Evolutionary conservation across 1,140 invertebrate genomes (phyloP).

Genomic region (Coelopa frigida): DNA sequence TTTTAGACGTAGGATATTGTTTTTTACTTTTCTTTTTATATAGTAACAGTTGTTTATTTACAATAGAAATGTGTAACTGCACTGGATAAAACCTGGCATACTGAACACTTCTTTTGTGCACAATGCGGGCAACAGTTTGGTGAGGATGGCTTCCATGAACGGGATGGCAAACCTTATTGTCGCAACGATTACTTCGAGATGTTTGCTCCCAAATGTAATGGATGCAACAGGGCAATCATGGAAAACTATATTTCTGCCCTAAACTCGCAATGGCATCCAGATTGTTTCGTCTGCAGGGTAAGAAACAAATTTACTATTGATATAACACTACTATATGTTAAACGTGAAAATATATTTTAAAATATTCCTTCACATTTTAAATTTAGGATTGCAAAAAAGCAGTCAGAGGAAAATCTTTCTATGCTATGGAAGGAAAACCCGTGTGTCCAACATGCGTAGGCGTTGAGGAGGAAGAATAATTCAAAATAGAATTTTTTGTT

Average conservation of each 20-base stretch:
- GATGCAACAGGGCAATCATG: slow-evolving; percentile 94
- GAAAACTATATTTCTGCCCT: slow-evolving; percentile 98
- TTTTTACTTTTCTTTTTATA: slow-evolving; percentile 1
- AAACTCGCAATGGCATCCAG: slow-evolving; percentile 97
- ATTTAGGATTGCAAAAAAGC: slow-evolving; percentile 84
- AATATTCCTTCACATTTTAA: background rate
- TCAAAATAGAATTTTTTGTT: slow-evolving; percentile 14
- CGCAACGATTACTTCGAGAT: slow-evolving; percentile 94
- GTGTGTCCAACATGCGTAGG: slow-evolving; percentile 85
- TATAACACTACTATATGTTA: background rate
- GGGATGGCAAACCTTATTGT: slow-evolving; percentile 91
- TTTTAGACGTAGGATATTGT: slow-evolving; percentile 76
- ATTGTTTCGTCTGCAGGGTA: slow-evolving; percentile 99
- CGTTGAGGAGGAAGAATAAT: slow-evolving; percentile 77
- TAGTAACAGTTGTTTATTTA: background rate
- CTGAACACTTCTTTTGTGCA: slow-evolving; percentile 98
- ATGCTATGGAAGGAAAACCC: slow-evolving; percentile 87
- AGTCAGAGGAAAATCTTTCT: slow-evolving; percentile 90
- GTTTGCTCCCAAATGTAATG: slow-evolving; percentile 98
- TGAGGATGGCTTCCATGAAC: slow-evolving; percentile 93
- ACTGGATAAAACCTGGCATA: slow-evolving; percentile 97
- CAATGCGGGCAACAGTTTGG: slow-evolving; percentile 96
- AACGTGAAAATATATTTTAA: background rate
- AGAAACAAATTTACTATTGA: slow-evolving; percentile 46
- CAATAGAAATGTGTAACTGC: slow-evolving; percentile 97